These are phyloP conservation scores for Pica pica DNA, from an alignment of 2,113 vertebrate species.

Conservation along the genomic window DNA sequence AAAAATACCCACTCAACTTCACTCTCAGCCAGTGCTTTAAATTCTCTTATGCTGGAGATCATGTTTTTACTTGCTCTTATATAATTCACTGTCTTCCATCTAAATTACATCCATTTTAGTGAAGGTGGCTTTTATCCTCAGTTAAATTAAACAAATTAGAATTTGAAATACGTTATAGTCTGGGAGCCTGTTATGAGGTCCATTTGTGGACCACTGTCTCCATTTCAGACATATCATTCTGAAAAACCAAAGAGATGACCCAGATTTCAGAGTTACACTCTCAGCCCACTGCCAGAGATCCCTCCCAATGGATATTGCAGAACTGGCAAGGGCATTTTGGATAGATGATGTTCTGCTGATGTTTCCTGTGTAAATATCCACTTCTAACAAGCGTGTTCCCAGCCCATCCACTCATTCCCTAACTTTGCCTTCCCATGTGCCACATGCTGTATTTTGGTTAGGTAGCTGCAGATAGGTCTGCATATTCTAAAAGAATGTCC, in stretches of 20 bases:
- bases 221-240: not conserved
- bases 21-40: not conserved
- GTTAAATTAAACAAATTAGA: not conserved
- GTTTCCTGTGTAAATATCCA: not conserved
- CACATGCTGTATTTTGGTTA: not conserved
- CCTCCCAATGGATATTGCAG: not conserved
- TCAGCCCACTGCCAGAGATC: not conserved
- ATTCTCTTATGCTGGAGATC: not conserved
- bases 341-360: not conserved
- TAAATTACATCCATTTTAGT: not conserved
- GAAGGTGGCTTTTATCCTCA: not conserved
- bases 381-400: not conserved
- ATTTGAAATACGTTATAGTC: not conserved
- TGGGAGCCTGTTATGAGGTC: not conserved
- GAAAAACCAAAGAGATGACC: not conserved
- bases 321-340: not conserved
- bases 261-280: not conserved
- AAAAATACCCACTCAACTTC: not conserved
- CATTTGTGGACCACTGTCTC: not conserved
- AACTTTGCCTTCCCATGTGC: not conserved
- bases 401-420: not conserved
- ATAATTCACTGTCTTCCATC: not conserved
- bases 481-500: not conserved
- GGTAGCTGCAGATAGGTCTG: not conserved
- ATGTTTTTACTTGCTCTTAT: not conserved